Evolutionary conservation across 2,113 vertebrate species (phyloP).

Genomic region (Triplophysa siluroides): DNA sequence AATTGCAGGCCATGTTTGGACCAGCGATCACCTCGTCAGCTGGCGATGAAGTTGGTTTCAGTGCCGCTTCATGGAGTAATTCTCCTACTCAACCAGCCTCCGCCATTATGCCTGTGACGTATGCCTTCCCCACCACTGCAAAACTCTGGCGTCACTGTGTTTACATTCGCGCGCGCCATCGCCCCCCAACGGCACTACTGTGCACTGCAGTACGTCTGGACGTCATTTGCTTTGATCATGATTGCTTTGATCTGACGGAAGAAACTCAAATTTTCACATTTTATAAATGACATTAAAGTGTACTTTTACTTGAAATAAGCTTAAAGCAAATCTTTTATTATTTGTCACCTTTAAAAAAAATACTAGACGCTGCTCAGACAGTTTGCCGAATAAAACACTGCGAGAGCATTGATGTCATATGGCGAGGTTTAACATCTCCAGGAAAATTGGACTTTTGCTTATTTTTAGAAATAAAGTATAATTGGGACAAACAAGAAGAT

Average conservation of each 20-base stretch:
- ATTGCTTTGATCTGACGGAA: neutral
- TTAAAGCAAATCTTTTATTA: no score
- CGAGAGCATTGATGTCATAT: no score
- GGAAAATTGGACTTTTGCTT: no score
- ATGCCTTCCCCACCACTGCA: conserved; percentile 75
- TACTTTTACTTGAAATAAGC: no score
- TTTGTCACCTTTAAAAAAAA: no score
- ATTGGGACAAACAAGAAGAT: no score
- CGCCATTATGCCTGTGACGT: conserved; percentile 83
- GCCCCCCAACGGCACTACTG: conserved; percentile 60
- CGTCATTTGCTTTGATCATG: neutral
- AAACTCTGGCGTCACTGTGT: conserved; percentile 77
- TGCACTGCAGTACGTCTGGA: neutral
- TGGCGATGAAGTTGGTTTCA: conserved; percentile 64
- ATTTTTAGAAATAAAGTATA: no score
- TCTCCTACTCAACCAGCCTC: conserved; percentile 78
- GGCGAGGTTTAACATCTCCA: no score
- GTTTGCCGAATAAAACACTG: no score
- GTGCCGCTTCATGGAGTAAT: conserved; percentile 69
- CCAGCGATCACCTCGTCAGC: conserved; percentile 63
- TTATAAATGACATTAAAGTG: no score
- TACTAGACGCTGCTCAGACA: no score
- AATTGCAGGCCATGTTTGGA: conserved; percentile 77
- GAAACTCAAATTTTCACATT: neutral
- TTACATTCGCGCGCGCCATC: conserved; percentile 69